These are phyloP conservation scores for Mesochorus sp. DNA, from an alignment of 2,888 invertebrate genomes.

Conservation along the genomic window DNA sequence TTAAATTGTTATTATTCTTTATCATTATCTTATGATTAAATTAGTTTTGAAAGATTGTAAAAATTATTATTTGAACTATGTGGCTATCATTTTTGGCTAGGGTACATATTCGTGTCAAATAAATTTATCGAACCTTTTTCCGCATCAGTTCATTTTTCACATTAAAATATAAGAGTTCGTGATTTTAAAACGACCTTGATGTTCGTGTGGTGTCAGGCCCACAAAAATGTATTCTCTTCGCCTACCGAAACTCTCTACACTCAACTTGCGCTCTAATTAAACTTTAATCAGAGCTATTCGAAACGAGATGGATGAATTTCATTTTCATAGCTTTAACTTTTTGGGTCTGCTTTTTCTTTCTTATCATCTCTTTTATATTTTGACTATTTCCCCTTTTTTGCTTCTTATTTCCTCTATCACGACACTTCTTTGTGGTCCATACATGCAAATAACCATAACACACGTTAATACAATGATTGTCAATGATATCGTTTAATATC, in stretches of 20 bases:
- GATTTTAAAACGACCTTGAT: neutral
- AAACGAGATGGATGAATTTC: neutral
- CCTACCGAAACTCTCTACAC: neutral
- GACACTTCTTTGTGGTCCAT: neutral
- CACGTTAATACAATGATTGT: neutral
- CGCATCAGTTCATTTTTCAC: neutral
- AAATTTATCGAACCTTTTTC: neutral
- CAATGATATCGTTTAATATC: slow-evolving; percentile 33
- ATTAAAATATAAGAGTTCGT: neutral
- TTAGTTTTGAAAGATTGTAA: too few relatives aligned
- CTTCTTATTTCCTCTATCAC: neutral
- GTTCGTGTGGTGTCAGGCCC: neutral
- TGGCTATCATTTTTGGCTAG: neutral
- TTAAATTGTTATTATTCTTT: too few relatives aligned
- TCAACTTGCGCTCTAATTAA: slow-evolving; percentile 1
- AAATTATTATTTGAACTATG: too few relatives aligned
- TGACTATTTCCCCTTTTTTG: neutral
- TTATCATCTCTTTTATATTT: neutral
- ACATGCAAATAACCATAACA: slow-evolving; percentile 4
- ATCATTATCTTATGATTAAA: too few relatives aligned
- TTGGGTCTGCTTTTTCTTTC: neutral
- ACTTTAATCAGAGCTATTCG: slow-evolving; percentile 1
- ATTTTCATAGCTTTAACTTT: neutral
- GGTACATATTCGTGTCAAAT: neutral
- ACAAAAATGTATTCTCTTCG: neutral